Evolutionary conservation across 2,113 vertebrate genomes (phyloP), one percentile per base, ranked within the genome.

Genomic region (Myotis yumanensis): DNA sequence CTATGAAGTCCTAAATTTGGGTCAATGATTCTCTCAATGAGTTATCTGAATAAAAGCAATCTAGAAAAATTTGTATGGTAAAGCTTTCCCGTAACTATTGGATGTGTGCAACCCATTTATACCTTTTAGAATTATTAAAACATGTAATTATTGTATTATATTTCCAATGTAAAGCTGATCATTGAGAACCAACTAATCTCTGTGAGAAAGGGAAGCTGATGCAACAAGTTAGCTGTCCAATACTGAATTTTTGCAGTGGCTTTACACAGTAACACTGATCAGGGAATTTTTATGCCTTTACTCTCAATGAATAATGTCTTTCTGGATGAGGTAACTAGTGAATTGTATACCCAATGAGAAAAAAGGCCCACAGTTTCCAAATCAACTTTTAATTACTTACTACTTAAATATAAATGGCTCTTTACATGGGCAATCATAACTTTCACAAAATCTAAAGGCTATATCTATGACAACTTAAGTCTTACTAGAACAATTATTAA

Each of bases 181-280:
- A 87, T 0, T 3, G 14, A 86, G 64, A 97, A 84, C 48, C 30
- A 82, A 64, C 68, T 46, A 22, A 32, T 76, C 57, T 83, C 73
- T 46, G 6, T 32, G 62, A 17, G 14, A 10, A 66, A 66, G 12
- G 2, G 73, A 92, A 35, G 1, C 32, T 15, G 90, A 86, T 89
- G 89, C 95, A 97, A 97, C 97, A 98, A 95, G 95, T 96, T 75
- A 91, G 10, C 22, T 35, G 3, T 40, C 62, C 82, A 46, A 79
- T 71, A 52, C 0, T 4, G 30, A 89, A 46, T 30, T 54, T 93
- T 48, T 25, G 84, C 32, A 66, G 0, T 25, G 0, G 66, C 75
- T 96, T 35, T 40, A 40, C 25, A 80, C 0, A 40, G 28, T 40
- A 54, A 90, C 15, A 30, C 46, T 14, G 0, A 37, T 3, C 5